Evolutionary conservation across 2,113 vertebrate species (phyloP).

Genomic region (Tachuris rubrigastra): DNA sequence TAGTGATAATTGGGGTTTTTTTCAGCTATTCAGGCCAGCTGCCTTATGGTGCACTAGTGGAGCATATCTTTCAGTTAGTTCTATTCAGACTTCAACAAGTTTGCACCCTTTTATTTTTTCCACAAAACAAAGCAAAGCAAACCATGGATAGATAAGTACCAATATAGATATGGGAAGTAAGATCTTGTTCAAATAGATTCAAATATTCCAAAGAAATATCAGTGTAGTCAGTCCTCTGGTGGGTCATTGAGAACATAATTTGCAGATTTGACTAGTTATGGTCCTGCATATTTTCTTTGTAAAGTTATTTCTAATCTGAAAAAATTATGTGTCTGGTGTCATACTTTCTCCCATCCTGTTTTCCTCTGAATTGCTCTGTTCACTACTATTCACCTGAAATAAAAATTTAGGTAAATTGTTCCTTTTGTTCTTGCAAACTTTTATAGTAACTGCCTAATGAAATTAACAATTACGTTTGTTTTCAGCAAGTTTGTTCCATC

Average conservation of each 20-base stretch:
- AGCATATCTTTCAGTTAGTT: neutral
- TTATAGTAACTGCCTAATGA: neutral
- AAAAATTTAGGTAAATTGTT: neutral
- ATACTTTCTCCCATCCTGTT: neutral
- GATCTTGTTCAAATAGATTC: neutral
- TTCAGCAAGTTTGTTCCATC: neutral
- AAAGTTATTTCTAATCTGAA: neutral
- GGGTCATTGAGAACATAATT: neutral
- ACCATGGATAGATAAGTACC: fast-evolving
- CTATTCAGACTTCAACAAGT: neutral
- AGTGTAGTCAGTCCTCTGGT: neutral
- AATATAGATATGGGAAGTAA: neutral
- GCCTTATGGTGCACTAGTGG: neutral
- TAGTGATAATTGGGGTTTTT: fast-evolving
- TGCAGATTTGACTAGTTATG: neutral
- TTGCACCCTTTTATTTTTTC: neutral
- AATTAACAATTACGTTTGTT: neutral
- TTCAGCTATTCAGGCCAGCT: neutral
- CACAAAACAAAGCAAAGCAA: neutral
- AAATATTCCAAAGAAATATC: too few species aligned
- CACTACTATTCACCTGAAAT: neutral
- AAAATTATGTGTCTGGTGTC: neutral
- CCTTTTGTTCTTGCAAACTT: neutral
- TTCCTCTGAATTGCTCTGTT: neutral
- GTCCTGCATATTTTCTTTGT: neutral